Conservation (phyloP, 1,140 invertebrate species). For the Doryteuthis pealeii region DNA sequence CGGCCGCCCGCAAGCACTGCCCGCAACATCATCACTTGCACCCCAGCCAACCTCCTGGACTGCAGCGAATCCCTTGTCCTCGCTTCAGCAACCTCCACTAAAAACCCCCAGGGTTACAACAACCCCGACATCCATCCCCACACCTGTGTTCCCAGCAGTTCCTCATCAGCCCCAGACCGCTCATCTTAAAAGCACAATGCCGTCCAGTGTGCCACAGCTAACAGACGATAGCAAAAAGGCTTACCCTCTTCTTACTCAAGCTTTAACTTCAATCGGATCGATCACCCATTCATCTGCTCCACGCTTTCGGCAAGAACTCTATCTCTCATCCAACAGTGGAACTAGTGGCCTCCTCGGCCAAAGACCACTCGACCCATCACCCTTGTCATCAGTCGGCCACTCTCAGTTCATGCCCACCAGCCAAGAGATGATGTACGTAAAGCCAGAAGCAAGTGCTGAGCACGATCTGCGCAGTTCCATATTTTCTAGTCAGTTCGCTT, state of each 20-base stretch:
- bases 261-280: slow-evolving; percentile 3
- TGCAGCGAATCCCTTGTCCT: too few relatives aligned
- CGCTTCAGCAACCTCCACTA: too few relatives aligned
- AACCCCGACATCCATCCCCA: neutral
- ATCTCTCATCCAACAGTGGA: neutral
- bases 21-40: neutral
- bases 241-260: slow-evolving; percentile 9
- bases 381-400: neutral
- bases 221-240: neutral
- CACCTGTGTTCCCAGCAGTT: neutral
- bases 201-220: neutral
- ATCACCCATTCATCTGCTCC: neutral
- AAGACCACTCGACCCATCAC: neutral
- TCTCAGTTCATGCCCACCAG: neutral
- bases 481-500: slow-evolving; percentile 5
- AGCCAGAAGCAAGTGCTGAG: neutral
- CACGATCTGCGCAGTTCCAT: neutral
- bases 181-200: neutral
- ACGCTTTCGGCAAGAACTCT: neutral
- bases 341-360: neutral
- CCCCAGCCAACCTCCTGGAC: too few relatives aligned
- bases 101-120: neutral
- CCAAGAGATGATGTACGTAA: neutral
- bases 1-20: neutral
- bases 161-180: neutral